Evolutionary conservation across 2,113 vertebrate genomes (phyloP).

Genomic region (Prietella phreatophila): DNA sequence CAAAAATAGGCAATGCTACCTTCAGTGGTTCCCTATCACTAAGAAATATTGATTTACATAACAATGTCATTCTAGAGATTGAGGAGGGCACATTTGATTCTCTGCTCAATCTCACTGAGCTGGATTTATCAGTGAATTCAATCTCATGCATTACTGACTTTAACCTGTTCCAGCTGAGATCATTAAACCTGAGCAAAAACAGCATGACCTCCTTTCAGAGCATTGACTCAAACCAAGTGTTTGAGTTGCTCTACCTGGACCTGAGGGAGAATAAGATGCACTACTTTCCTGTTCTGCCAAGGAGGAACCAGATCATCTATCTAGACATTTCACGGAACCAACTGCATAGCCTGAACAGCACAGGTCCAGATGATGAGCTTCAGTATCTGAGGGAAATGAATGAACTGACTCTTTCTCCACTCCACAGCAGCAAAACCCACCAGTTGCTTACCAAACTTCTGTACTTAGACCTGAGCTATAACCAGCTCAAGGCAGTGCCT

Average conservation of each 20-base stretch:
- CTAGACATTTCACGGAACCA: slow-evolving; percentile 87
- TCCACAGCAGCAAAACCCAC: slow-evolving; percentile 53
- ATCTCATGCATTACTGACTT: slow-evolving; percentile 92
- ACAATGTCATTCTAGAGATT: slow-evolving; percentile 93
- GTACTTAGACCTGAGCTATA: slow-evolving; percentile 90
- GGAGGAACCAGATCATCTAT: slow-evolving; percentile 73
- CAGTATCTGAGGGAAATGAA: slow-evolving; percentile 57
- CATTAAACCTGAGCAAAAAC: slow-evolving; percentile 90
- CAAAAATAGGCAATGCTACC: slow-evolving; percentile 73
- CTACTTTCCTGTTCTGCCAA: slow-evolving; percentile 80
- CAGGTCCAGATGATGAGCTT: slow-evolving; percentile 53
- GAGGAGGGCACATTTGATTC: slow-evolving; percentile 87
- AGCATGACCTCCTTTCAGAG: slow-evolving; percentile 87
- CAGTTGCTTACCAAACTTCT: slow-evolving; percentile 66
- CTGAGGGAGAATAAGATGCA: slow-evolving; percentile 87
- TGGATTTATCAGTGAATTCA: slow-evolving; percentile 91
- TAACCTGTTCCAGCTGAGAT: slow-evolving; percentile 78
- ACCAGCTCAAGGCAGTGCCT: slow-evolving; percentile 80
- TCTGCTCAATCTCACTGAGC: slow-evolving; percentile 75
- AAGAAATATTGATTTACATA: slow-evolving; percentile 81
- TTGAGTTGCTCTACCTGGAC: slow-evolving; percentile 77
- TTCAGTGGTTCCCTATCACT: slow-evolving; percentile 74
- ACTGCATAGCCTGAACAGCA: slow-evolving; percentile 68
- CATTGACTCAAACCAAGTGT: slow-evolving; percentile 54
- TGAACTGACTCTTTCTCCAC: slow-evolving; percentile 49